Conservation (phyloP, 2,113 vertebrate species). For the Ivindomyrus marchei region DNA sequence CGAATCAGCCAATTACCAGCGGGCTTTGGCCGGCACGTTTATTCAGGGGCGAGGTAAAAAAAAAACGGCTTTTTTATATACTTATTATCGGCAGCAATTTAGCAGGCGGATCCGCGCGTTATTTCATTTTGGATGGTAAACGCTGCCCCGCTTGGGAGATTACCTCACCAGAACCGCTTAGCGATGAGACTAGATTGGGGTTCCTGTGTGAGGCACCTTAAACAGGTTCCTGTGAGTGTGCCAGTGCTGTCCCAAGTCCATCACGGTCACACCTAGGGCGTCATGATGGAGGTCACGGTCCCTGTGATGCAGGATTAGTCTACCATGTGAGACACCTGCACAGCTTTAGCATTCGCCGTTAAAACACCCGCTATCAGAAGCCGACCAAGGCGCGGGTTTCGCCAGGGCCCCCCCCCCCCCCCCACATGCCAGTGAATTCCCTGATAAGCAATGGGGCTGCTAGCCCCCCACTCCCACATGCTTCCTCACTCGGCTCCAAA, state of each 20-base stretch:
- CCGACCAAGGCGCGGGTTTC: not conserved
- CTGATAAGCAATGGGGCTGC: not conserved
- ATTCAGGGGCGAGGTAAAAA: not conserved
- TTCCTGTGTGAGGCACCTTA: not conserved
- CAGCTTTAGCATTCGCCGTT: not conserved
- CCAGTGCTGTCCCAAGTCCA: not conserved
- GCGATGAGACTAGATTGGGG: not conserved
- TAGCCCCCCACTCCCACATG: not conserved
- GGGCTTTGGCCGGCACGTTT: not conserved
- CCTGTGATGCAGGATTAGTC: not conserved
- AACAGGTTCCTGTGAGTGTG: not conserved
- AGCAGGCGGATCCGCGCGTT: not conserved
- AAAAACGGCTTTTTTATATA: not conserved
- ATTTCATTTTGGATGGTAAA: not conserved
- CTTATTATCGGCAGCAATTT: not conserved
- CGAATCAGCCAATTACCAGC: not conserved
- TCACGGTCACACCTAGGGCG: not conserved
- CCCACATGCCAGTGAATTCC: slow-evolving; percentile 5
- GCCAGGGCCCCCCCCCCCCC: not conserved
- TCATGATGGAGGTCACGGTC: not conserved
- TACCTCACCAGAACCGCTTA: not conserved
- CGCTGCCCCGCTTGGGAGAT: not conserved
- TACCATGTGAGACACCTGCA: not conserved
- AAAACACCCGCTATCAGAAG: not conserved
- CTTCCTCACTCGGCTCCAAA: not conserved